Evolutionary conservation across 64 coral and sea anemone species (phyloP).

Genomic region (Pocillopora damicornis): DNA sequence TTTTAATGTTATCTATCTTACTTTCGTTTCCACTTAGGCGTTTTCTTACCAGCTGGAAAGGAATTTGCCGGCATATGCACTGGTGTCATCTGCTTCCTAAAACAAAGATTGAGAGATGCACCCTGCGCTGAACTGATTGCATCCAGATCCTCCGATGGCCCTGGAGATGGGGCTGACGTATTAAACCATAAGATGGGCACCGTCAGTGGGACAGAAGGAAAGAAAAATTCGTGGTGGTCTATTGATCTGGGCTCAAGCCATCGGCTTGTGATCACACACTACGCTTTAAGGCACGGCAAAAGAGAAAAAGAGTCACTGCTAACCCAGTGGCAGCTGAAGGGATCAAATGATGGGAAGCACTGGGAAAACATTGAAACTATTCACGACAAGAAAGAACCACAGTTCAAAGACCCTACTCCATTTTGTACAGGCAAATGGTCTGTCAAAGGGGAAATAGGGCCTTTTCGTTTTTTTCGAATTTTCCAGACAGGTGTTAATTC

Average conservation of each 20-base stretch:
- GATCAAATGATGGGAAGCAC: neutral
- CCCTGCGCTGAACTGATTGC: neutral
- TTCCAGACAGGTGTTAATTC: neutral
- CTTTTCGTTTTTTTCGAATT: conserved; percentile 2
- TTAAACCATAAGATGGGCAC: conserved; percentile 37
- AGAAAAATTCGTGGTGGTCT: conserved; percentile 66
- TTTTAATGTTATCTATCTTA: too few relatives aligned
- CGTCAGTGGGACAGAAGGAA: conserved; percentile 51
- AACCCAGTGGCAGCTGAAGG: neutral
- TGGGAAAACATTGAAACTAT: neutral
- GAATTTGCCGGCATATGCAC: neutral
- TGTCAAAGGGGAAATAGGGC: neutral
- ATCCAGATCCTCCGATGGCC: conserved; percentile 45
- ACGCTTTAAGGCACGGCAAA: neutral
- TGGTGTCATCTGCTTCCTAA: neutral
- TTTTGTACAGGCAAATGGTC: neutral
- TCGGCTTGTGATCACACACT: conserved; percentile 41
- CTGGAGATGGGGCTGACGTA: conserved; percentile 43
- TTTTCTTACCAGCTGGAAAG: neutral
- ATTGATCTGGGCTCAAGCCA: conserved; percentile 55
- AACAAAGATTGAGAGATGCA: neutral
- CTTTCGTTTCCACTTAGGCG: neutral
- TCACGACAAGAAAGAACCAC: neutral
- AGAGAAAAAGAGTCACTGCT: neutral
- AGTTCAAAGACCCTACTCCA: neutral